phyloP scores from a whole-genome alignment of 2,113 vertebrate species.

The Campylomormyrus numenius region DNA sequence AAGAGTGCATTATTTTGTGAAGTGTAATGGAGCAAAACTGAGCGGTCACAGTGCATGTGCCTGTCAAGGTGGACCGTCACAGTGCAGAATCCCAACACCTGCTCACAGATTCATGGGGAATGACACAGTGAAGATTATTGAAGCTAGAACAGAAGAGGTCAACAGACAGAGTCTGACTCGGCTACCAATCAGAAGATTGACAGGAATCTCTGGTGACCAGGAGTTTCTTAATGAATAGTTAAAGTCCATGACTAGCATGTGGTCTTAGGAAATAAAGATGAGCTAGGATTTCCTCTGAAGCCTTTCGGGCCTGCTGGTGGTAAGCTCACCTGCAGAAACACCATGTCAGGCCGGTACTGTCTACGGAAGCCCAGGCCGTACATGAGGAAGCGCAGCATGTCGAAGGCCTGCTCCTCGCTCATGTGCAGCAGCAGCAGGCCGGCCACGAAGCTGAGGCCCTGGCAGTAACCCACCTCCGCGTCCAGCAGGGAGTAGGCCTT shows the following conservation, averaged over 20 bases:
- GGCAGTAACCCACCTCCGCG: slow-evolving; percentile 96
- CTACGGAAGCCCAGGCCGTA: slow-evolving; percentile 90
- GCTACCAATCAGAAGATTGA: not conserved
- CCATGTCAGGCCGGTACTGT: slow-evolving; percentile 94
- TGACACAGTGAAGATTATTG: not conserved
- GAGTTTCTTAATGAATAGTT: not conserved
- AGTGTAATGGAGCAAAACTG: not conserved
- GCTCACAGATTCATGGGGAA: not conserved
- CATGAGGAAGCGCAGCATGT: slow-evolving; percentile 96
- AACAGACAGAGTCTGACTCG: not conserved
- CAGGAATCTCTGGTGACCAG: not conserved
- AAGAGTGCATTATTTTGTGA: not conserved
- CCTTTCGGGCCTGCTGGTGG: not conserved
- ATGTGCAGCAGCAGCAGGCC: slow-evolving; percentile 92
- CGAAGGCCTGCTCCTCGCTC: slow-evolving; percentile 94
- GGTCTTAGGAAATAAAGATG: not conserved
- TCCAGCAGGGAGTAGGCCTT: slow-evolving; percentile 59
- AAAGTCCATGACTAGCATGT: not conserved
- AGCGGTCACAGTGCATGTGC: not conserved
- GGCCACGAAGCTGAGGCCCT: slow-evolving; percentile 95
- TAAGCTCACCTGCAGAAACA: slow-evolving; percentile 78
- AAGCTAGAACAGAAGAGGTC: not conserved
- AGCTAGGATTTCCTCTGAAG: not conserved
- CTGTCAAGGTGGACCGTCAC: not conserved
- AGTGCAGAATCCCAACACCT: not conserved